These are phyloP conservation scores for Orthosia gracilis DNA, from an alignment of 2,888 invertebrate species.

Conservation along the genomic window DNA sequence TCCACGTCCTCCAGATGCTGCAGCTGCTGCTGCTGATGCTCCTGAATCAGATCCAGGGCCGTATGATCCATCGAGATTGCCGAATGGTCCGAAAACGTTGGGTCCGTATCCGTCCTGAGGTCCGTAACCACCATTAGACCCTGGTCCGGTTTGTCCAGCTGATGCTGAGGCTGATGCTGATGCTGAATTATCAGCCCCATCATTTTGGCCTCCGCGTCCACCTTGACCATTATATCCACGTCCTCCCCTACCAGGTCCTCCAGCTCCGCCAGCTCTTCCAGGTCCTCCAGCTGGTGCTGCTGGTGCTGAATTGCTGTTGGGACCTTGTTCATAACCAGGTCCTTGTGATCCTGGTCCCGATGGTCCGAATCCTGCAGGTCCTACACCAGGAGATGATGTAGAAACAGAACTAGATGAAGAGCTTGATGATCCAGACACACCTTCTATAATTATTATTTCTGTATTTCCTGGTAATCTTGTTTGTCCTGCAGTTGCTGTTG, in stretches of 20 bases:
- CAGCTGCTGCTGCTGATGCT: constrained; percentile 4
- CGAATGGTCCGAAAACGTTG: too few species aligned
- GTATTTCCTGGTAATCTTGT: neutral
- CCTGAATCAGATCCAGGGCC: neutral
- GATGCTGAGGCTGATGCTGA: neutral
- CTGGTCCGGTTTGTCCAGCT: too few species aligned
- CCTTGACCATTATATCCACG: too few species aligned
- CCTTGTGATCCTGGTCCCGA: neutral
- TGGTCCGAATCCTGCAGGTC: neutral
- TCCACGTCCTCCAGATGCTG: neutral
- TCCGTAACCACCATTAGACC: neutral
- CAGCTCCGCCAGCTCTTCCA: neutral
- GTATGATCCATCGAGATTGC: too few species aligned
- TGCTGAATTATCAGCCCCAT: too few species aligned
- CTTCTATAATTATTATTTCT: neutral
- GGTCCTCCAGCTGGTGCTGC: neutral
- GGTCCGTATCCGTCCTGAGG: too few species aligned
- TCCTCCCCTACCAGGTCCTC: too few species aligned
- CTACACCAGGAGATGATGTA: neutral
- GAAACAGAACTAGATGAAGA: neutral
- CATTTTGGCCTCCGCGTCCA: too few species aligned
- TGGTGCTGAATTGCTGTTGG: neutral
- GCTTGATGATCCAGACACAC: neutral
- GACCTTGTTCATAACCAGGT: neutral
- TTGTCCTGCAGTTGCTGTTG: neutral